Evolutionary conservation across 2,797 vertebrate genomes (phyloP).

Genomic region (Cossypha polioptera): DNA sequence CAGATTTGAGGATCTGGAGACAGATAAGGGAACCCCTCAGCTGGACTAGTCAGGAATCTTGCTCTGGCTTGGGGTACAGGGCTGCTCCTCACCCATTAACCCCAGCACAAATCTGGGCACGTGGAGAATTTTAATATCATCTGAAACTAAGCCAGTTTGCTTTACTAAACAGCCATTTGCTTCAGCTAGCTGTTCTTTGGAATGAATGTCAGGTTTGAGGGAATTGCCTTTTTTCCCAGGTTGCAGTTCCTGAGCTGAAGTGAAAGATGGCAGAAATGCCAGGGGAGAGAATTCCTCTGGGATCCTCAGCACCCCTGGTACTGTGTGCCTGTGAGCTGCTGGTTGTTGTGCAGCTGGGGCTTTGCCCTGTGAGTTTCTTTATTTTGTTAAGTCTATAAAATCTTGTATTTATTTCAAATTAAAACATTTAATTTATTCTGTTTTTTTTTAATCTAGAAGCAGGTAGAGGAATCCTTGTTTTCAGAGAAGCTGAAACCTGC

Average conservation of each 20-base stretch:
- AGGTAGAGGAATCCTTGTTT: neutral
- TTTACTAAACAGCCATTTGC: neutral
- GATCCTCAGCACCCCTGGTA: neutral
- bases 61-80: neutral
- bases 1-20: neutral
- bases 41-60: neutral
- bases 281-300: neutral
- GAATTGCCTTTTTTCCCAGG: neutral
- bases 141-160: neutral
- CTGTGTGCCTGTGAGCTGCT: neutral
- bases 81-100: neutral
- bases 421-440: neutral
- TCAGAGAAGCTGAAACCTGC: neutral
- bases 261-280: neutral
- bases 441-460: neutral
- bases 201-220: accelerated
- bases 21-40: neutral
- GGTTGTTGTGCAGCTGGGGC: neutral
- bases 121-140: neutral
- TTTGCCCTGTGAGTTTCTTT: neutral
- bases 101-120: neutral
- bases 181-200: neutral
- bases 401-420: neutral
- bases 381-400: neutral
- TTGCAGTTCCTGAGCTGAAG: neutral